A percentile compares a stretch with the other conserved stretches of the same genome.
These are phyloP conservation scores for Phalera bucephala DNA, from an alignment of 2,888 invertebrate genomes.

Conservation along the genomic window DNA sequence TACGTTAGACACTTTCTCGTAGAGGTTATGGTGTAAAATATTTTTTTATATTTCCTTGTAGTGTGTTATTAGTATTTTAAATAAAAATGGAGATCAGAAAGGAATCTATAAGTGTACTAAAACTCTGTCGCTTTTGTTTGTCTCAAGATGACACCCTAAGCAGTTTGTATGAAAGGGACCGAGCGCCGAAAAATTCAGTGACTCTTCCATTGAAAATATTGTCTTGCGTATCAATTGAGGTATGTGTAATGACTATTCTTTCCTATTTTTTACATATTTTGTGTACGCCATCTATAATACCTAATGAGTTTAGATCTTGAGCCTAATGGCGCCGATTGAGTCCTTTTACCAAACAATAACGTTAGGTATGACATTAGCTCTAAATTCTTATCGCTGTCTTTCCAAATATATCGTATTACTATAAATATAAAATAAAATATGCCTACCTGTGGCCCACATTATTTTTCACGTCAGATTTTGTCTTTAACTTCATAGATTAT, in stretches of 20 bases:
- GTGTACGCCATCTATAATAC: slow-evolving; percentile 6
- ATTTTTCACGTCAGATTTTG: too few relatives aligned
- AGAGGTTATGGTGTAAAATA: slow-evolving; percentile 58
- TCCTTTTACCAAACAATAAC: too few relatives aligned
- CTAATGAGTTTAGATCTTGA: slow-evolving; percentile 6
- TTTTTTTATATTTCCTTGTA: slow-evolving; percentile 23
- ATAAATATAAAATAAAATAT: too few relatives aligned
- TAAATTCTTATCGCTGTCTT: too few relatives aligned
- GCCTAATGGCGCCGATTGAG: slow-evolving; percentile 31
- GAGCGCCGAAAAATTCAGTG: slow-evolving; percentile 82
- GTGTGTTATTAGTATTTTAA: slow-evolving; percentile 23
- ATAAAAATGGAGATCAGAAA: slow-evolving; percentile 84
- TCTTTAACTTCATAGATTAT: too few relatives aligned
- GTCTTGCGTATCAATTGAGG: slow-evolving; percentile 90
- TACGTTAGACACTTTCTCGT: slow-evolving; percentile 26
- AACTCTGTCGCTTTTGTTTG: slow-evolving; percentile 90
- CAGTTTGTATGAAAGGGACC: slow-evolving; percentile 85
- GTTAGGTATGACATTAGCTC: too few relatives aligned
- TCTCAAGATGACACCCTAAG: slow-evolving; percentile 84
- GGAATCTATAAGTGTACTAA: slow-evolving; percentile 83
- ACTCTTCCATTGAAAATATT: slow-evolving; percentile 89
- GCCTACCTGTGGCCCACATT: too few relatives aligned
- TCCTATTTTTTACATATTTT: slow-evolving; percentile 2
- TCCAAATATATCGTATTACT: too few relatives aligned
- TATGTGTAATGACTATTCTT: slow-evolving; percentile 51